Evolutionary conservation across 2,797 vertebrate genomes (phyloP).

Genomic region (Enteromius treurensis): DNA sequence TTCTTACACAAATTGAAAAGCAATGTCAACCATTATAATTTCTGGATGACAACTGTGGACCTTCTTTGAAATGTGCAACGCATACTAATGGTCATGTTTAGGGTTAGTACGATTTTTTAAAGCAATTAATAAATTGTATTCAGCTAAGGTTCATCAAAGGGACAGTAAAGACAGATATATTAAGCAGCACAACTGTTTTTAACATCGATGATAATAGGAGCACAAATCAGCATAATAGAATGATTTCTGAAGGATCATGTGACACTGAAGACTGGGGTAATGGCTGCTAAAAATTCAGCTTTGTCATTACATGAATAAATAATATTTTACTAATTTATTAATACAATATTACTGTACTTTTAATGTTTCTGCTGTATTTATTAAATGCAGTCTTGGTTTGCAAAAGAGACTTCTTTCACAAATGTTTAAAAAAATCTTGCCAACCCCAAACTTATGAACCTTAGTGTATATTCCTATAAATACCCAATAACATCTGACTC

Average conservation of each 20-base stretch:
- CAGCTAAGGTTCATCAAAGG: neutral
- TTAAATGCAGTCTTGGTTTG: neutral
- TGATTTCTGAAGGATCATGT: neutral
- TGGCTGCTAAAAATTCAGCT: neutral
- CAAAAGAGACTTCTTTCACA: neutral
- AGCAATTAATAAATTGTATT: neutral
- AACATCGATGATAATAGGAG: neutral
- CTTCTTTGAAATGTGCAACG: neutral
- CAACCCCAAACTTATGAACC: neutral
- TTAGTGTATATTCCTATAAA: neutral
- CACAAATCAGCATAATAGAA: neutral
- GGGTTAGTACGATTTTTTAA: neutral
- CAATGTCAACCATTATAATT: neutral
- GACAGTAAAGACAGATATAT: neutral
- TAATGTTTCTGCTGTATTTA: neutral
- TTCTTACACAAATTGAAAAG: neutral
- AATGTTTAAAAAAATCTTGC: neutral
- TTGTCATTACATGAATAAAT: neutral
- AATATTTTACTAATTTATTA: neutral
- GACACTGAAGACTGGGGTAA: neutral
- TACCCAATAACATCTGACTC: neutral
- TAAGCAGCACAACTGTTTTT: neutral
- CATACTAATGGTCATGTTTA: constrained; percentile 3
- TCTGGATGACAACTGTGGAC: constrained; percentile 27
- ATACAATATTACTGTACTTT: neutral